A percentile compares a stretch with the other conserved stretches of the same genome.
Conservation (phyloP, 2,888 invertebrate genomes). For the Coelopa pilipes region DNA sequence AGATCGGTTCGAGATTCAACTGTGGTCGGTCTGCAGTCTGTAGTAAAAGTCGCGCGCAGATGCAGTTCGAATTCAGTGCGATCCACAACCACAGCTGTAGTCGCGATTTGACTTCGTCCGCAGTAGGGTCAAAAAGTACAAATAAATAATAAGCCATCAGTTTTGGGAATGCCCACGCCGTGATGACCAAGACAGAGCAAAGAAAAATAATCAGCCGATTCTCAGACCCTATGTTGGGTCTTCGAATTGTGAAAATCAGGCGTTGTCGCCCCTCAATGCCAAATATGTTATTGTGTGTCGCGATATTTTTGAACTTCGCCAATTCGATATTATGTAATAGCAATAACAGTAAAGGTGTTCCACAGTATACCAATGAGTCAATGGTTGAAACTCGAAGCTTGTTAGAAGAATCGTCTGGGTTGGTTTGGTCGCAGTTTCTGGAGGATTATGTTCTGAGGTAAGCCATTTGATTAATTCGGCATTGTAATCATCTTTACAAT, state of each 20-base stretch:
- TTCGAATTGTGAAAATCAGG: constrained; percentile 7
- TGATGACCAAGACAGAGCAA: constrained; percentile 53
- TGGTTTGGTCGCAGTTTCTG: constrained; percentile 72
- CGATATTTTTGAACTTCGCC: constrained; percentile 49
- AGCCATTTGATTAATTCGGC: constrained; percentile 45
- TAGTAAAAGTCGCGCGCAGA: too few relatives aligned
- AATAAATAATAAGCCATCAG: too few relatives aligned
- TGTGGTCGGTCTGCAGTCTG: too few relatives aligned
- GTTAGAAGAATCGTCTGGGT: constrained; percentile 39
- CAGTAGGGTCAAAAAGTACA: too few relatives aligned
- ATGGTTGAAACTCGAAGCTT: constrained; percentile 34
- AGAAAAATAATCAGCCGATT: constrained; percentile 27
- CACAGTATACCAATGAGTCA: constrained; percentile 57
- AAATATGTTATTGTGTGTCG: constrained; percentile 43
- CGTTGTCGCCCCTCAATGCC: not conserved
- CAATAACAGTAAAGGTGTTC: constrained; percentile 48
- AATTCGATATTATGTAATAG: constrained; percentile 57
- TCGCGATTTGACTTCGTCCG: too few relatives aligned
- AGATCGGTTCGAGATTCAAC: too few relatives aligned
- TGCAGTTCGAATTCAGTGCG: too few relatives aligned
- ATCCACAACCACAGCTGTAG: too few relatives aligned
- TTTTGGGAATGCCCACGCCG: too few relatives aligned
- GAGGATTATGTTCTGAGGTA: constrained; percentile 73
- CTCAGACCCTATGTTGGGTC: not conserved
- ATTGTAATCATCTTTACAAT: not conserved